Conservation (phyloP, 2,113 vertebrate species). For the Myotis brandtii region DNA sequence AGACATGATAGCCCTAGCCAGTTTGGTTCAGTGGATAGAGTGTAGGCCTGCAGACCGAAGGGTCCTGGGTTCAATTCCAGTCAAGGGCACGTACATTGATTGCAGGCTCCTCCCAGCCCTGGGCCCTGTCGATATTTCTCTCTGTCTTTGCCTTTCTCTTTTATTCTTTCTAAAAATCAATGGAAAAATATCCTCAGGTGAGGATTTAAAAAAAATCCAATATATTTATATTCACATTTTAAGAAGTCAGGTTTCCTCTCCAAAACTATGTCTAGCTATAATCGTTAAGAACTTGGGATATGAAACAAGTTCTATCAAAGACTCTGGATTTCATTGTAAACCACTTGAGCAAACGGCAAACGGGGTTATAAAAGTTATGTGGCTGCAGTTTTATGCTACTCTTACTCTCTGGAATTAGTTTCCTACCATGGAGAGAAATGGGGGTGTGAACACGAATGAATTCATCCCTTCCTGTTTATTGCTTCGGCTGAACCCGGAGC, state of each 20-base stretch:
- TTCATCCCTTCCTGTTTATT: conserved; percentile 56
- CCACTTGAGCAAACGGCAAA: conserved; percentile 61
- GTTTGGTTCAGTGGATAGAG: too few relatives aligned
- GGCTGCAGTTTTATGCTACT: conserved; percentile 54
- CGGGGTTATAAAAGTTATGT: conserved; percentile 63
- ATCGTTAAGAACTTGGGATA: conserved; percentile 65
- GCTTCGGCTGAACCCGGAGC: conserved; percentile 61
- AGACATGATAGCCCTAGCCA: not conserved
- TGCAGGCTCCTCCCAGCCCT: too few relatives aligned
- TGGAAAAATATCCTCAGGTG: too few relatives aligned
- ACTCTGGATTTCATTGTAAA: conserved; percentile 73
- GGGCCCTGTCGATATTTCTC: too few relatives aligned
- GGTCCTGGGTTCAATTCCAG: too few relatives aligned
- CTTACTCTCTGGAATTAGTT: conserved; percentile 77
- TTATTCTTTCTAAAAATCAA: too few relatives aligned
- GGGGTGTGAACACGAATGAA: conserved; percentile 44
- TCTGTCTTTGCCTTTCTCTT: too few relatives aligned
- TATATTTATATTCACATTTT: not conserved
- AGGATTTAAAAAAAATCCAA: too few relatives aligned
- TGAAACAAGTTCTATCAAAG: conserved; percentile 64
- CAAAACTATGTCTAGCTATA: conserved; percentile 39
- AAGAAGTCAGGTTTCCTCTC: conserved; percentile 31
- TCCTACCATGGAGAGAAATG: conserved; percentile 55
- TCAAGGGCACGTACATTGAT: too few relatives aligned
- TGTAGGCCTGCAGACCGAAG: too few relatives aligned